Evolutionary conservation across 2,888 invertebrate genomes (phyloP).

Genomic region (Scaptomyza cyrtandrae): DNA sequence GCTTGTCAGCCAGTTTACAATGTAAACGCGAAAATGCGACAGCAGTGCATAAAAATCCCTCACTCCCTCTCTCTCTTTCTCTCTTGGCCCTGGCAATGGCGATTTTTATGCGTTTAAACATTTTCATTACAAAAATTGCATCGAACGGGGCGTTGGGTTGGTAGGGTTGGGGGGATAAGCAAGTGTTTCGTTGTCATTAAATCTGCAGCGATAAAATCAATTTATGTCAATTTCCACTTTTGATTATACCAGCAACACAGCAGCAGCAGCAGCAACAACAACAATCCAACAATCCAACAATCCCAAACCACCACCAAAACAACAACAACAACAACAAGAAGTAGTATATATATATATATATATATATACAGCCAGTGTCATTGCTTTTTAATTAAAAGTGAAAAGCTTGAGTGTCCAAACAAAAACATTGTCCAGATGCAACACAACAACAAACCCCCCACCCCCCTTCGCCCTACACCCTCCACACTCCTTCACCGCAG

Average conservation of each 20-base stretch:
- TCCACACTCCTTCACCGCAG: not conserved
- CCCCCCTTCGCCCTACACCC: too few species aligned
- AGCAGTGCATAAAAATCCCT: slow-evolving; percentile 80
- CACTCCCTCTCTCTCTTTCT: slow-evolving; percentile 5
- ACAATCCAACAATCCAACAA: slow-evolving; percentile 16
- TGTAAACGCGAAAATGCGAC: slow-evolving; percentile 80
- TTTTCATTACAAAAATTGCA: slow-evolving; percentile 81
- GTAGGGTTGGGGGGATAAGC: slow-evolving; percentile 9
- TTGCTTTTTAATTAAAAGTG: slow-evolving; percentile 77
- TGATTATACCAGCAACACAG: slow-evolving; percentile 57
- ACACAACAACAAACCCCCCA: slow-evolving; percentile 7
- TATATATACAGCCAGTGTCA: slow-evolving; percentile 54
- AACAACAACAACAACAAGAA: slow-evolving; percentile 2
- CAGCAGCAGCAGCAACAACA: slow-evolving; percentile 34
- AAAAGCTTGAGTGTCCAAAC: slow-evolving; percentile 77
- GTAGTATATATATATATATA: slow-evolving; percentile 6
- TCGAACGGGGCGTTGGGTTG: slow-evolving; percentile 27
- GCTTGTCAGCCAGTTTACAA: slow-evolving; percentile 80
- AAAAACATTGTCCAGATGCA: slow-evolving; percentile 63
- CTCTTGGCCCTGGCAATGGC: slow-evolving; percentile 37
- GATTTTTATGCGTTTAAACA: slow-evolving; percentile 80
- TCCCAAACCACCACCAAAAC: slow-evolving; percentile 1
- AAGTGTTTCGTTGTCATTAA: slow-evolving; percentile 78
- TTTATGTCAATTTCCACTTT: slow-evolving; percentile 78
- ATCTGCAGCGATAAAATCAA: slow-evolving; percentile 80